A percentile compares a stretch with the other conserved stretches of the same genome.
Evolutionary conservation across 2,797 vertebrate genomes (phyloP).

Genomic region (Catamblyrhynchus diadema): DNA sequence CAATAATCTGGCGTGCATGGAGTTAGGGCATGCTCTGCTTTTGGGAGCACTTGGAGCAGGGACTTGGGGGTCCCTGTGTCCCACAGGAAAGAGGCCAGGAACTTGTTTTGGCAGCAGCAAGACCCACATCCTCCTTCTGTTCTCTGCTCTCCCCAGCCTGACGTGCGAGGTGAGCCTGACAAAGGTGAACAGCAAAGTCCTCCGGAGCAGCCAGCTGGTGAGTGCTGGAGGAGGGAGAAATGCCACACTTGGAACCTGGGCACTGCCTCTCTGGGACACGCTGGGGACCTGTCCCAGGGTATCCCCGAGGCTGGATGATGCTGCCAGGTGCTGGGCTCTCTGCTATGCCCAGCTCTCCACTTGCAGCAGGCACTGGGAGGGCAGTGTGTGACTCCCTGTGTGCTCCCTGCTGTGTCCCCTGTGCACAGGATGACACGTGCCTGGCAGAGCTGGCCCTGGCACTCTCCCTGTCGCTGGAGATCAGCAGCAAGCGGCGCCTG

Average conservation of each 20-base stretch:
- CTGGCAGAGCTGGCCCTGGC: constrained; percentile 90
- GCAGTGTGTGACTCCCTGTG: neutral
- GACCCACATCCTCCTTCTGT: neutral
- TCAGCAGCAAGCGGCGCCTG: constrained; percentile 80
- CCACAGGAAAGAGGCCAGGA: neutral
- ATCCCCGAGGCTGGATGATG: neutral
- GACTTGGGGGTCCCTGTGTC: neutral
- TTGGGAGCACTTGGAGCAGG: neutral
- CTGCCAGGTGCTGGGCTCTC: neutral
- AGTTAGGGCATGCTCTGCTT: neutral
- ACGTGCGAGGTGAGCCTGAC: constrained; percentile 85
- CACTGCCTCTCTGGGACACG: neutral
- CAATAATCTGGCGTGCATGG: neutral
- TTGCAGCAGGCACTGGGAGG: neutral
- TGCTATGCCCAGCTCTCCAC: neutral
- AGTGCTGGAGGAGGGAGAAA: constrained; percentile 32
- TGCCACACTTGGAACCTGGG: rapidly evolving
- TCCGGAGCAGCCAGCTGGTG: constrained; percentile 93
- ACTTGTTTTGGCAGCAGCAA: neutral
- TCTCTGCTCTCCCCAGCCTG: constrained; percentile 73
- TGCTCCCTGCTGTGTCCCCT: neutral
- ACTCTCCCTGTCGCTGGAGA: constrained; percentile 84
- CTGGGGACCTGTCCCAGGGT: neutral
- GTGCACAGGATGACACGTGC: constrained; percentile 83
- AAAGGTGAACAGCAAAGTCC: constrained; percentile 93